Base-by-base conservation (phyloP, 2,888 invertebrate genomes). In the Caenorhabditis becei region DNA sequence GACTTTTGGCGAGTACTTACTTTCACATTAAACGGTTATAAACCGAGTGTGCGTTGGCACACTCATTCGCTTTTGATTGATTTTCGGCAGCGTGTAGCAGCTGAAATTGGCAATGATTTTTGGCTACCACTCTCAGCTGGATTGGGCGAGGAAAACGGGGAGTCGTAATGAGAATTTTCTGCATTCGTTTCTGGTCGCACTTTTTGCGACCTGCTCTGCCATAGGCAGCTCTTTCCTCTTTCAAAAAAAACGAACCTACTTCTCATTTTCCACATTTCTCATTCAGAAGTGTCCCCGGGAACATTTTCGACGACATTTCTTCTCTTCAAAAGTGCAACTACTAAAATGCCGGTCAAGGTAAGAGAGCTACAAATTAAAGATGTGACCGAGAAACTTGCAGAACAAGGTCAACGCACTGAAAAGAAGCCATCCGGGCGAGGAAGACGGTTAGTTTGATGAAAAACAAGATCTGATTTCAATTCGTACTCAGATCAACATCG, bases 251-350 rank as follows among this genome's bases (percentile, higher is more conserved):
- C 44, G 47, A 47, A 47, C 47, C 47, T 14, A 53, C 59, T 44
- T 63, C 63, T 72, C 72, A 65, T 63, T 72, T 72, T 65, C 72
- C 72, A 56, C 63, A 72, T 72, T 58, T 72, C 44, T 63, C 54
- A 72, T 72, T 72, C 72, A 72, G 72, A 72, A 72, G 49, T 47
- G 63, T 54, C 63, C n/a, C 32, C 47, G 44, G 35, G 18, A 47
- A 54, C 41, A 62, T 53, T 54, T 62, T 41, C 24, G 35, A 20
- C 32, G 16, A 32, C 32, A 24, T 62, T 32, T 56, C 54, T 23
- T 14, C 7, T 18, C 28, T 54, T 11, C 32, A 26, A 44, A 24
- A 47, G 24, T 28, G n/a, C 18, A 37, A 53, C 24, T 41, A 35
- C 28, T 24, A 32, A 20, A 62, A 71, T 71, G 71, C 44, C 71